Base-by-base conservation (phyloP, 2,797 vertebrate species). In the Distichodus sexfasciatus region DNA sequence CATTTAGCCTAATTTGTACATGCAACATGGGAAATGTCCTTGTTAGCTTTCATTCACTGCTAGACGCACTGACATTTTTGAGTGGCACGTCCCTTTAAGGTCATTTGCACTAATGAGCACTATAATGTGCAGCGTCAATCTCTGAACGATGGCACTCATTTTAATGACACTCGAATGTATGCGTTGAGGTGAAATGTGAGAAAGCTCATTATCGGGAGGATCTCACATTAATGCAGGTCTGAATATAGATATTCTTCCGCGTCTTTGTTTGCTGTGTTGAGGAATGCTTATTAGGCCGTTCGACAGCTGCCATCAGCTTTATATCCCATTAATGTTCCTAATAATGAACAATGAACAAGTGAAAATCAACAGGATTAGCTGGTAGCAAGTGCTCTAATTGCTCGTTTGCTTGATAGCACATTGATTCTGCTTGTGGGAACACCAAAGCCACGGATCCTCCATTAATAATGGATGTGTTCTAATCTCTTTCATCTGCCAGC, bases 401-500 rank as follows among this genome's bases (percentile, higher is more conserved):
- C 48, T 58, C 6, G 38, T 76, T 70, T 71, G 61, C 54, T 63
- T 43, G 53, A 23, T 43, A 55, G 15, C 40, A n/a, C 14, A 38
- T 40, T 4, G 26, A 48, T 53, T 35, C 40, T 36, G 2, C 53
- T 51, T 15, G 33, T n/a, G 50, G 26, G 61, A 60, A 47, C 23
- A 23, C 14, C 21, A 41, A 38, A 64, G 15, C 47, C 26, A 26
- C 59, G 54, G 19, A 26, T 21, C 17, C 8, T 12, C 23, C 62
- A 68, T 71, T 66, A 69, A 72, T 58, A 58, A 72, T 53, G 48
- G 28, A 69, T 36, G 33, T 2, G 9, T 17, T 55, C 60, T 72
- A 61, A 64, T 72, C 48, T 61, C 36, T 61, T 66, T 72, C 19
- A 65, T 78, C 48, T 57, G 75, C 38, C 38, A 51, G 38, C 58